A percentile compares a stretch with the other conserved stretches of the same genome.
Evolutionary conservation across 1,140 invertebrate genomes (phyloP).

Genomic region (Hycleus cichorii): DNA sequence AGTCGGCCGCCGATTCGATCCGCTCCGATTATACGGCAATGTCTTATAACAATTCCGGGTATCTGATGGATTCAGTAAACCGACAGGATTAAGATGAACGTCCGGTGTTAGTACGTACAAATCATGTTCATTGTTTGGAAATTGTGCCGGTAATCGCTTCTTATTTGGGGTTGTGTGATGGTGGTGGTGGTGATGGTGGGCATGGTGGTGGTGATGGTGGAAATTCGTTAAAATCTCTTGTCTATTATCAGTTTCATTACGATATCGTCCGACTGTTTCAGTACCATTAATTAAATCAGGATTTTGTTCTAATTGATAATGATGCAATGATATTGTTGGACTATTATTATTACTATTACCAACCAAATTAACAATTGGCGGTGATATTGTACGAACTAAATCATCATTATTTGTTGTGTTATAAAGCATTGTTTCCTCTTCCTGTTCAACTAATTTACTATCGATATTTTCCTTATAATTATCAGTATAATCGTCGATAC

Average conservation of each 20-base stretch:
- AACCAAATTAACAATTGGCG: constrained; percentile 1
- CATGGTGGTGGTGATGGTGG: too few species aligned
- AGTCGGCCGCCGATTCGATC: constrained; percentile 47
- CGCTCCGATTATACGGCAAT: constrained; percentile 54
- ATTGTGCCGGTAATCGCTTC: background rate
- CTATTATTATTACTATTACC: constrained; percentile 24
- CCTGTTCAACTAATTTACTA: constrained; percentile 7
- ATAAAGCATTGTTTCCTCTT: constrained; percentile 15
- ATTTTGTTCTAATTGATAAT: constrained; percentile 58
- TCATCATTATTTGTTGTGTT: constrained; percentile 15
- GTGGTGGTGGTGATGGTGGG: too few species aligned
- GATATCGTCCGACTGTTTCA: constrained; percentile 56
- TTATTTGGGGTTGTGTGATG: background rate
- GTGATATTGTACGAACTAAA: constrained; percentile 23
- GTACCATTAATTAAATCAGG: constrained; percentile 70
- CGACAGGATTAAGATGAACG: constrained; percentile 57
- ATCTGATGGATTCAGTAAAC: constrained; percentile 39
- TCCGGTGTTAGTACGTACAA: constrained; percentile 39
- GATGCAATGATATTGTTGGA: constrained; percentile 38
- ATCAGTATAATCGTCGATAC: constrained; percentile 14
- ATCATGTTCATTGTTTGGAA: constrained; percentile 16
- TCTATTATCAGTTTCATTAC: constrained; percentile 35
- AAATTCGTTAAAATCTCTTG: background rate
- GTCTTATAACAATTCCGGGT: constrained; percentile 55
- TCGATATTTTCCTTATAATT: constrained; percentile 6